A percentile compares a stretch with the other conserved stretches of the same genome.
Evolutionary conservation across 2,888 invertebrate species (phyloP).

Genomic region (Scotopteryx bipunctaria): DNA sequence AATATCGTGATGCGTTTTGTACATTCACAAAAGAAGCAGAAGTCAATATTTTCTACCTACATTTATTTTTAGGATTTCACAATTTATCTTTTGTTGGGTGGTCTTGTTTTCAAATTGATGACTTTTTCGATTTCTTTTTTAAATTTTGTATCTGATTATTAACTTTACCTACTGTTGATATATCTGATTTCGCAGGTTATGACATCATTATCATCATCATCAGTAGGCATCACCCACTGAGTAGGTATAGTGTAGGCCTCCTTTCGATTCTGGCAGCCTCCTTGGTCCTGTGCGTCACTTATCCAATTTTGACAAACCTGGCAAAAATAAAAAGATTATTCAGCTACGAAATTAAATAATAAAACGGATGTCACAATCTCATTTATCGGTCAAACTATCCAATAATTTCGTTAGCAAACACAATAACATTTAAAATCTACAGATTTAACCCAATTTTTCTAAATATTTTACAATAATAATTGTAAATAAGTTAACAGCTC

Average conservation of each 20-base stretch:
- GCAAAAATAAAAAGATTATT: not conserved
- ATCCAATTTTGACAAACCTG: constrained; percentile 2
- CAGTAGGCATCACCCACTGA: no score
- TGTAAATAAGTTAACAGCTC: constrained; percentile 48
- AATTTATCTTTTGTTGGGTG: constrained; percentile 8
- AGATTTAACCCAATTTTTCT: constrained; percentile 22
- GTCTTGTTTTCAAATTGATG: constrained; percentile 3
- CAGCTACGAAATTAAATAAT: constrained; percentile 3
- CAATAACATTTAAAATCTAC: constrained; percentile 29
- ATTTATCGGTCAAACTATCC: constrained; percentile 29
- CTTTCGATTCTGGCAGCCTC: no score
- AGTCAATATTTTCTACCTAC: constrained; percentile 45
- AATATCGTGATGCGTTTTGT: constrained; percentile 59
- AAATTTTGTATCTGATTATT: not conserved
- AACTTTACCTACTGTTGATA: no score
- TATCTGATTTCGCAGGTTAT: no score
- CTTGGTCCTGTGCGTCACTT: no score
- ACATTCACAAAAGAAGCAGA: constrained; percentile 55
- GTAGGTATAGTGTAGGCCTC: not conserved
- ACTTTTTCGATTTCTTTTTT: not conserved
- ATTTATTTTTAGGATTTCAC: constrained; percentile 45
- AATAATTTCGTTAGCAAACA: constrained; percentile 26
- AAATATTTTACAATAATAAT: constrained; percentile 30
- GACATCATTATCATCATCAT: no score
- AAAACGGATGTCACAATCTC: constrained; percentile 35